Evolutionary conservation across 2,113 vertebrate species (phyloP), one percentile per base, ranked within the genome.

Genomic region (Bettongia penicillata): DNA sequence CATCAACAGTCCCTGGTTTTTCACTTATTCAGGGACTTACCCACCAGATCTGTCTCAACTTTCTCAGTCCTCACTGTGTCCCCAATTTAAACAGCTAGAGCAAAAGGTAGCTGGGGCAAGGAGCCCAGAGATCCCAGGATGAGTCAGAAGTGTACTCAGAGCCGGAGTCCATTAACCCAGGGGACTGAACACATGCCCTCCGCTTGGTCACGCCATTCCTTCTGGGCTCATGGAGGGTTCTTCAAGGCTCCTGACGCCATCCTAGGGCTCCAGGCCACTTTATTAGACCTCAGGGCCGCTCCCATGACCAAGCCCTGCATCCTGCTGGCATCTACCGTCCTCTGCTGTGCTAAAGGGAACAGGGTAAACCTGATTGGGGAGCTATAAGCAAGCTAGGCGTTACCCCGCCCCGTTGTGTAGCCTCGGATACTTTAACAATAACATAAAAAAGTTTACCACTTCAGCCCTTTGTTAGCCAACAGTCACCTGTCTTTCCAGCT

Each of bases 391-490:
- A 24, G 47, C 93, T 92, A 90, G 84, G 89, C 93, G 43, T 96
- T 94, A 9, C 14, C 55, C 48, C 51, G 92, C 92, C 92, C 28
- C 19, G n/a, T 84, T 84, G 5, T 84, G 19, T 43, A 84, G 68
- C 7, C n/a, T 84, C 68, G 19, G 2, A 84, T 43, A 84, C n/a
- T 84, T 84, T 19, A 19, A 31, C 2, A 31, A 52, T 16, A 31
- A 37, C 10, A 37, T 4, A 68, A 43, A 84, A 43, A 84, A 84
- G 6, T 92, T 95, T 89, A 91, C 51, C 37, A 52, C 52, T 43
- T 68, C 7, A 61, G 90, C 92, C 90, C 51, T 47, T 0, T 48
- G 95, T 95, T 95, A 95, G 94, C 37, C 31, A 50, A 90, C 92
- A 91, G 57, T 93, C 68, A 53, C 92, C 90, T 49, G 77, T 31